Evolutionary conservation across 2,113 vertebrate species (phyloP).

Genomic region (Sapajus apella): DNA sequence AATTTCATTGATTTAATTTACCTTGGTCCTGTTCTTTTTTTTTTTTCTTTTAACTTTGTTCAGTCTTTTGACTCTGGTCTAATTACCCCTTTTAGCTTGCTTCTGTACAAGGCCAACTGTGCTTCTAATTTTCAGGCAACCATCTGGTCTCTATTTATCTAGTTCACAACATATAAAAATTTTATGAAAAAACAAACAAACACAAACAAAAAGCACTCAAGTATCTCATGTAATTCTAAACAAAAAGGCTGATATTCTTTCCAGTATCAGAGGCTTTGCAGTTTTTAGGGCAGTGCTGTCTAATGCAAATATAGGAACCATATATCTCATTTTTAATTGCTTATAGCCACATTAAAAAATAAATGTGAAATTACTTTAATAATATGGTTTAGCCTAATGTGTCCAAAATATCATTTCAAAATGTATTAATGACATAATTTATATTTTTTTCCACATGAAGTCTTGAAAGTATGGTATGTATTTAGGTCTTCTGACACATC

Average conservation of each 20-base stretch:
- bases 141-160: not conserved
- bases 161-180: not conserved
- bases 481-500: not conserved
- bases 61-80: not conserved
- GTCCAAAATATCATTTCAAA: conserved; percentile 17
- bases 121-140: not conserved
- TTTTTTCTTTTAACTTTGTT: not conserved
- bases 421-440: not conserved
- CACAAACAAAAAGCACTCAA: not conserved
- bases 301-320: not conserved
- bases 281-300: not conserved
- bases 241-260: not conserved
- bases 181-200: not conserved
- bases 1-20: not conserved
- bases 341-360: not conserved
- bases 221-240: not conserved
- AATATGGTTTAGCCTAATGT: not conserved
- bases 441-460: not conserved
- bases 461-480: not conserved
- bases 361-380: not conserved
- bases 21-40: not conserved
- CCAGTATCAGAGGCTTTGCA: not conserved
- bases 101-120: not conserved
- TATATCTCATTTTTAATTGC: not conserved
- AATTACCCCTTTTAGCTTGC: not conserved